These are phyloP conservation scores for Anser brachyrhynchus DNA, from an alignment of 2,113 vertebrate species.

Conservation along the genomic window DNA sequence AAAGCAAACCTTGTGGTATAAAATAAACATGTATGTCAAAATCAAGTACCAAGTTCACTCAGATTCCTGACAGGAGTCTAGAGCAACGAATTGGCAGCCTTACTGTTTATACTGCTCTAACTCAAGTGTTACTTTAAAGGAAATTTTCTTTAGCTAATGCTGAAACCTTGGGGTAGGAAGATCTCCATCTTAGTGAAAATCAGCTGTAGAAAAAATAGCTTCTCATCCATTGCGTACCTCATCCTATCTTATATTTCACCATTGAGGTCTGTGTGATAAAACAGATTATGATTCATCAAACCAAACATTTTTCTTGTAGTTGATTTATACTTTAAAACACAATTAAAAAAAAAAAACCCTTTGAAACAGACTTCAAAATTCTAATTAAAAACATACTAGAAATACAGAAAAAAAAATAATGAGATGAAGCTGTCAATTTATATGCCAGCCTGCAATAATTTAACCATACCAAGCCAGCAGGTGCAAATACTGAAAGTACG, in stretches of 20 bases:
- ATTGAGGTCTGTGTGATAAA: not conserved
- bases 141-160: constrained; percentile 34
- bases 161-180: constrained; percentile 44
- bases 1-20: constrained; percentile 60
- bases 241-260: not conserved
- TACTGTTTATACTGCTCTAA: constrained; percentile 60
- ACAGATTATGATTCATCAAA: not conserved
- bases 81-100: constrained; percentile 48
- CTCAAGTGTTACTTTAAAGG: constrained; percentile 56
- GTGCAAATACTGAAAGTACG: not conserved
- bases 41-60: constrained; percentile 50
- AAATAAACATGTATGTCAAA: constrained; percentile 66
- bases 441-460: not conserved
- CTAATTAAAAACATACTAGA: not conserved
- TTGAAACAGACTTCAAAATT: not conserved
- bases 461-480: not conserved
- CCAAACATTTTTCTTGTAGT: not conserved
- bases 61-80: constrained; percentile 59
- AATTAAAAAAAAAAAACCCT: not conserved
- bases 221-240: constrained; percentile 11
- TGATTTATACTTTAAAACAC: not conserved
- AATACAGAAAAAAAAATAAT: not conserved
- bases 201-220: constrained; percentile 22
- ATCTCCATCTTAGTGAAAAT: constrained; percentile 39
- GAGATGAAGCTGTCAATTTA: not conserved